Conservation (phyloP, 2,888 invertebrate species). For the Homarus gammarus region DNA sequence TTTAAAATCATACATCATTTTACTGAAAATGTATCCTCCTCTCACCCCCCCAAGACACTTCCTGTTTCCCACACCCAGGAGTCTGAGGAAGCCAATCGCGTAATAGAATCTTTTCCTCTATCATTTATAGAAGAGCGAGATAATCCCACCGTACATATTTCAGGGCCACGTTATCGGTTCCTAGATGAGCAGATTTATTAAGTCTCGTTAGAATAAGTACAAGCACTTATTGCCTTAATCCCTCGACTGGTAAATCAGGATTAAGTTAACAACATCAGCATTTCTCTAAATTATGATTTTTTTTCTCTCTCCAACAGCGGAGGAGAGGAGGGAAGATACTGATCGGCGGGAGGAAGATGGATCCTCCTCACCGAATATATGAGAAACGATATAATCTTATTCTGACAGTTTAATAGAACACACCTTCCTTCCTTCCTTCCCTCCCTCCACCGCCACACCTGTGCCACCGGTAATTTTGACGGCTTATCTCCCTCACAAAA, state of each 20-base stretch:
- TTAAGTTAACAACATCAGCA: not conserved
- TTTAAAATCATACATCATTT: too few species aligned
- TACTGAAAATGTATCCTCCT: too few species aligned
- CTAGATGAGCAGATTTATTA: not conserved
- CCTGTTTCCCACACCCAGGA: not conserved
- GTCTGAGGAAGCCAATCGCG: not conserved
- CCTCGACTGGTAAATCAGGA: not conserved
- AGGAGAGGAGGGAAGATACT: not conserved
- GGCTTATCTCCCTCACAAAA: not conserved
- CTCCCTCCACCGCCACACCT: not conserved
- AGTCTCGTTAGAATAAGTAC: slow-evolving; percentile 1
- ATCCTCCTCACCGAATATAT: not conserved
- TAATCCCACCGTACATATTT: not conserved
- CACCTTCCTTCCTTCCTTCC: not conserved
- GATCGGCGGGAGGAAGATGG: not conserved
- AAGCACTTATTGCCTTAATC: not conserved
- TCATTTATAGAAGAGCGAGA: not conserved
- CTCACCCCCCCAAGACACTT: not conserved
- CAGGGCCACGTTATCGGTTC: not conserved
- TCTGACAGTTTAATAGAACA: not conserved
- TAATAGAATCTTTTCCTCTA: not conserved
- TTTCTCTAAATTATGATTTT: not conserved
- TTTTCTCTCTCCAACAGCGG: not conserved
- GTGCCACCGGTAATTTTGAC: not conserved
- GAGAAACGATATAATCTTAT: not conserved